A percentile compares a stretch with the other conserved stretches of the same genome.
These are phyloP conservation scores for Apodemia mormo DNA, from an alignment of 2,888 invertebrate species.

Conservation along the genomic window DNA sequence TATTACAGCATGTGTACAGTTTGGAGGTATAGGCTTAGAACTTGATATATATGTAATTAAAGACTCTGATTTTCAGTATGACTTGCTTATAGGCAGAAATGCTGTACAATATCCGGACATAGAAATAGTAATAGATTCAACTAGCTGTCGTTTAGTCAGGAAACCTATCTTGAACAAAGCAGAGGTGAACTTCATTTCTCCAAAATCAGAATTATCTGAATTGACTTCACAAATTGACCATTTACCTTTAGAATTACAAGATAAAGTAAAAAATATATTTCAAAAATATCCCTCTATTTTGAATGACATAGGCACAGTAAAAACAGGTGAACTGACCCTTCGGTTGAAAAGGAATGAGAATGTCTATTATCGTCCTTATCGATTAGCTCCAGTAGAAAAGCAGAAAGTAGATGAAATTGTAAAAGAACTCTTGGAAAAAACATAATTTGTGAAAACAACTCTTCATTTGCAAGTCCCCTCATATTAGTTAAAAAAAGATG, in stretches of 20 bases:
- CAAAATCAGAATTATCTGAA: background rate
- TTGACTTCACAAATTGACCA: background rate
- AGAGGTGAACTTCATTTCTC: background rate
- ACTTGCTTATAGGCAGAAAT: too few relatives aligned
- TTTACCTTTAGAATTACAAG: slow-evolving; percentile 25
- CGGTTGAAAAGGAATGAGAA: slow-evolving; percentile 23
- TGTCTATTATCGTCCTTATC: slow-evolving; percentile 33
- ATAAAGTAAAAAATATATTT: slow-evolving; percentile 28
- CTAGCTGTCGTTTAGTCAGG: slow-evolving; percentile 18
- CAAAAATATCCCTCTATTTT: slow-evolving; percentile 28
- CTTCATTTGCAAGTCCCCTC: slow-evolving; percentile 37
- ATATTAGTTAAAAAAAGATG: slow-evolving; percentile 37
- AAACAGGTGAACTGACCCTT: slow-evolving; percentile 32
- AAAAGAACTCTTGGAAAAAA: slow-evolving; percentile 30
- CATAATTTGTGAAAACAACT: slow-evolving; percentile 36
- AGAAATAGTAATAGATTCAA: too few relatives aligned
- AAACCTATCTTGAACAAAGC: too few relatives aligned
- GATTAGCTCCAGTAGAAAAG: slow-evolving; percentile 33
- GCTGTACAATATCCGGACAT: too few relatives aligned
- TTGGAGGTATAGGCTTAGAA: too few relatives aligned
- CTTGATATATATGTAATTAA: too few relatives aligned
- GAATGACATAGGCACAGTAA: slow-evolving; percentile 26
- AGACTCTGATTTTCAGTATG: too few relatives aligned
- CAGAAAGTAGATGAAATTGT: slow-evolving; percentile 35
- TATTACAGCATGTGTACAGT: too few relatives aligned